Conservation (phyloP, 2,113 vertebrate genomes). For the Myotis lucifugus region DNA sequence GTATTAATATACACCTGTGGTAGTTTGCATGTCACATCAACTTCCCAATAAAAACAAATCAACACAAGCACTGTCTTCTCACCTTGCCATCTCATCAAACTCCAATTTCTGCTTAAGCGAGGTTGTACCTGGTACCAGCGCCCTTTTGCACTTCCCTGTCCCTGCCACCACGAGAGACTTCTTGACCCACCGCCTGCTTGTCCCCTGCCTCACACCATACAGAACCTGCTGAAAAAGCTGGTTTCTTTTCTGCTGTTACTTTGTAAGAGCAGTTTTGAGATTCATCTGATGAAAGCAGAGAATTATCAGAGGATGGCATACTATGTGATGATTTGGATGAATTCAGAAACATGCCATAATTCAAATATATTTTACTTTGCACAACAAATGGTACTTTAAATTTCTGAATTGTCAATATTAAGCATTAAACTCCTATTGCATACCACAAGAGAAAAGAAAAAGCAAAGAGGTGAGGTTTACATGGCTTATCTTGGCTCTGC, state of each 20-base stretch:
- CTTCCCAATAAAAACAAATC: not conserved
- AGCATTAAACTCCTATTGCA: not conserved
- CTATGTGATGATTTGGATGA: conserved; percentile 74
- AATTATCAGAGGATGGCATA: conserved; percentile 67
- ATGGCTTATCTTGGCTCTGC: not conserved
- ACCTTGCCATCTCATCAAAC: not conserved
- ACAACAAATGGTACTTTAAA: conserved; percentile 57
- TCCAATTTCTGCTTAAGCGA: not conserved
- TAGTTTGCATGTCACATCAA: not conserved
- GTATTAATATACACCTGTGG: not conserved
- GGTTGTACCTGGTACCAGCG: not conserved
- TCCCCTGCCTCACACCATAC: not conserved
- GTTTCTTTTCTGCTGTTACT: conserved; percentile 53
- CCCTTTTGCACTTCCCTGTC: not conserved
- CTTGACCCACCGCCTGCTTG: not conserved
- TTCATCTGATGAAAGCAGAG: conserved; percentile 71
- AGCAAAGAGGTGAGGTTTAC: not conserved
- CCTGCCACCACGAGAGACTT: not conserved
- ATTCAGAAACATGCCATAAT: conserved; percentile 66
- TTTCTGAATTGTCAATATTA: conserved; percentile 36
- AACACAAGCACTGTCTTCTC: not conserved
- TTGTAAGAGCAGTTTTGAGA: conserved; percentile 60
- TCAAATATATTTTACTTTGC: conserved; percentile 71
- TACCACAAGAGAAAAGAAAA: not conserved
- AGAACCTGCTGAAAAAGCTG: conserved; percentile 49